These are phyloP conservation scores for Embidobia sp. DNA, from an alignment of 2,888 invertebrate species.

Conservation along the genomic window DNA sequence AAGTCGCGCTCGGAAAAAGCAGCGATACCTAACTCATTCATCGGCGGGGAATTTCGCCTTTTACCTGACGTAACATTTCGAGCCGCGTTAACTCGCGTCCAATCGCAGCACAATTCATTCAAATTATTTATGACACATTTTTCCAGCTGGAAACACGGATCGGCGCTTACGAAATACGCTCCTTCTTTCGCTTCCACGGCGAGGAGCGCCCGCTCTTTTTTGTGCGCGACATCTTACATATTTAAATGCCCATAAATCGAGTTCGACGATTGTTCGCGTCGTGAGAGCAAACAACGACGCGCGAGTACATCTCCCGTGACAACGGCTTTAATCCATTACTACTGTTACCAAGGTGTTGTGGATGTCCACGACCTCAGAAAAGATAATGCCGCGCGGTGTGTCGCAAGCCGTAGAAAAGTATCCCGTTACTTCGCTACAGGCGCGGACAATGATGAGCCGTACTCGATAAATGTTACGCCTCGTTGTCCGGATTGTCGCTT, in stretches of 20 bases:
- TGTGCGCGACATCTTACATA: slow-evolving; percentile 8
- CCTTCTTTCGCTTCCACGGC: too few relatives aligned
- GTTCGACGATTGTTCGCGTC: slow-evolving; percentile 13
- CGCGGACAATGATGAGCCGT: slow-evolving; percentile 54
- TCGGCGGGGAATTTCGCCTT: slow-evolving; percentile 36
- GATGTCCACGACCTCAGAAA: slow-evolving; percentile 60
- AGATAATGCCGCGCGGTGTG: slow-evolving; percentile 54
- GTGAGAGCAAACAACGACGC: slow-evolving; percentile 13
- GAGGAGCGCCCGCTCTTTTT: background rate
- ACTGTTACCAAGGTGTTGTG: slow-evolving; percentile 49
- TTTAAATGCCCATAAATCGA: slow-evolving; percentile 22
- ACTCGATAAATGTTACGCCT: slow-evolving; percentile 48
- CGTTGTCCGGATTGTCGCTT: slow-evolving; percentile 1
- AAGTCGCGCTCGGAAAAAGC: slow-evolving; percentile 48
- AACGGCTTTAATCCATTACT: slow-evolving; percentile 43
- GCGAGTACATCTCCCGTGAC: slow-evolving; percentile 31
- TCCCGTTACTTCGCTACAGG: slow-evolving; percentile 55
- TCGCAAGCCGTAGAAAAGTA: slow-evolving; percentile 41
- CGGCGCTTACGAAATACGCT: slow-evolving; percentile 4
- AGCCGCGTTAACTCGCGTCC: slow-evolving; percentile 10
- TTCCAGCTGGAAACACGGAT: slow-evolving; percentile 17
- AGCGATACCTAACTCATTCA: slow-evolving; percentile 31
- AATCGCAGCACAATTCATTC: slow-evolving; percentile 22
- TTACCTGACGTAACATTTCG: slow-evolving; percentile 33
- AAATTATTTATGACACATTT: slow-evolving; percentile 35